These are phyloP conservation scores for Leontopithecus rosalia DNA, from an alignment of 2,797 vertebrate genomes.

Conservation along the genomic window DNA sequence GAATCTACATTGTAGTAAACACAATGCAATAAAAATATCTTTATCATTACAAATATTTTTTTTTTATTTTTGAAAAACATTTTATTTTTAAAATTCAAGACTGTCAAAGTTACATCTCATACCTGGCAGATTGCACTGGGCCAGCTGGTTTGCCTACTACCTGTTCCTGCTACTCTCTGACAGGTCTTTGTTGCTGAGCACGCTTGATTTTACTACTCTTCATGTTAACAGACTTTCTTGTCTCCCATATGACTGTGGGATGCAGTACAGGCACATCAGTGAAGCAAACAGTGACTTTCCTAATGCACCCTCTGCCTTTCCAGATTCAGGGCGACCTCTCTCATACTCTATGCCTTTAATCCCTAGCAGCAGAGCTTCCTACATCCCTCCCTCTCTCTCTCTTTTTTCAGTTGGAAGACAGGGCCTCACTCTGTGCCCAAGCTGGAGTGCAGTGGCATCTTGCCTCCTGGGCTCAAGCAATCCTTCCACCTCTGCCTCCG, in stretches of 20 bases:
- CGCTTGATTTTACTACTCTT: background rate
- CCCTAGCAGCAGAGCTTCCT: background rate
- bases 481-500: too few relatives aligned
- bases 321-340: background rate
- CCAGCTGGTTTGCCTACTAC: background rate
- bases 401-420: background rate
- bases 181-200: background rate
- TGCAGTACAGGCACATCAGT: background rate
- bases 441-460: too few relatives aligned
- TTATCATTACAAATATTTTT: background rate
- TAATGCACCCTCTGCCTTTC: background rate
- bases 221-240: background rate
- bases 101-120: background rate
- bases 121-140: background rate
- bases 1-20: background rate
- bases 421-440: background rate
- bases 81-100: constrained; percentile 6
- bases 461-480: too few relatives aligned
- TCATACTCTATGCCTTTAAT: background rate
- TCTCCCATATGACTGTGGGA: background rate
- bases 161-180: background rate
- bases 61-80: background rate
- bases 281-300: background rate
- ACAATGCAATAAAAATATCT: background rate
- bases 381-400: too few relatives aligned